A percentile compares a stretch with the other conserved stretches of the same genome.
Conservation (phyloP, 2,888 invertebrate species). For the Helobdella robusta region DNA sequence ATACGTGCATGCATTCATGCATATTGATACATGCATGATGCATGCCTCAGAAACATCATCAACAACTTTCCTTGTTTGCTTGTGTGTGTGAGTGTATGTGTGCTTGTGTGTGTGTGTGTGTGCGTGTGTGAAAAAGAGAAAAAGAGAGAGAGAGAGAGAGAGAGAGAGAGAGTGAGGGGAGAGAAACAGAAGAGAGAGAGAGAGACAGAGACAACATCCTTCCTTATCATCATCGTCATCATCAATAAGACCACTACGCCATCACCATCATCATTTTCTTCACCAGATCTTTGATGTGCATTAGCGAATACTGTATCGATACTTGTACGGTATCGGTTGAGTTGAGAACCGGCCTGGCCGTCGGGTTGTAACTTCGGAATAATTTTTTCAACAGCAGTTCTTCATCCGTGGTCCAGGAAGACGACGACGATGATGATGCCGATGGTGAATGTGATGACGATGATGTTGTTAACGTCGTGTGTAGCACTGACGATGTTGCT, state of each 20-base stretch:
- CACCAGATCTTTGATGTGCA: constrained; percentile 26
- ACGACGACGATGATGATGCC: background rate
- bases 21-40: background rate
- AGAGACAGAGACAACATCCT: background rate
- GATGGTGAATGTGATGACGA: background rate
- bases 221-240: background rate
- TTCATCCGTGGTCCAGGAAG: constrained; percentile 29
- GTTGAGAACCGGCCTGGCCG: constrained; percentile 35
- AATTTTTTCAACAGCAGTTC: constrained; percentile 31
- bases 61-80: too few relatives aligned
- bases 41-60: too few relatives aligned
- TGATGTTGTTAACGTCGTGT: too few relatives aligned
- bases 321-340: constrained; percentile 30
- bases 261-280: background rate
- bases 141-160: background rate
- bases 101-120: background rate
- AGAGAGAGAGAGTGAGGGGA: constrained; percentile 4
- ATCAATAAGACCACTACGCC: background rate
- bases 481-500: too few relatives aligned
- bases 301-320: constrained; percentile 28
- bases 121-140: background rate
- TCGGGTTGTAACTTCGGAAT: constrained; percentile 32
- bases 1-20: background rate
- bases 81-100: background rate
- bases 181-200: background rate